phyloP scores from a whole-genome alignment of 2,888 invertebrate genomes.

The Philaethria dido region DNA sequence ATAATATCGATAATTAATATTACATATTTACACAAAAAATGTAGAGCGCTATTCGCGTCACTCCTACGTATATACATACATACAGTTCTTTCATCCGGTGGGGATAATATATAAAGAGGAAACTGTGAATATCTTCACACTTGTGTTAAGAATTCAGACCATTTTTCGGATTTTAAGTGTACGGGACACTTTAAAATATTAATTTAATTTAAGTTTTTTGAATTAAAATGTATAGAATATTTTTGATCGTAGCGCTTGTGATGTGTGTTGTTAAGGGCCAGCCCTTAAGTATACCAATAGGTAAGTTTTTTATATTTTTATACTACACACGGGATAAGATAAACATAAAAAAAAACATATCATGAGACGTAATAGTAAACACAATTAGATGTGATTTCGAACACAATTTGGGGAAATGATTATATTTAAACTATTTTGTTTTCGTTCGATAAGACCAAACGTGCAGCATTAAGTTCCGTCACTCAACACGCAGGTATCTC shows the following conservation, averaged over 20 bases:
- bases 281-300: slow-evolving; percentile 53
- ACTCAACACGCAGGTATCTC: too few relatives aligned
- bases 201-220: background rate
- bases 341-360: too few relatives aligned
- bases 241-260: slow-evolving; percentile 48
- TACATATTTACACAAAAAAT: slow-evolving; percentile 54
- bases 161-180: too few relatives aligned
- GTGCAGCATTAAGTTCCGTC: too few relatives aligned
- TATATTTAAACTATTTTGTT: too few relatives aligned
- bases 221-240: slow-evolving; percentile 37
- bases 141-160: background rate
- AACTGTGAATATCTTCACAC: background rate
- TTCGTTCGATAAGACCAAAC: too few relatives aligned
- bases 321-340: too few relatives aligned
- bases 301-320: slow-evolving; percentile 45
- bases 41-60: slow-evolving; percentile 45
- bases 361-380: too few relatives aligned
- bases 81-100: slow-evolving; percentile 23
- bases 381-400: too few relatives aligned
- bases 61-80: slow-evolving; percentile 24
- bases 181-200: too few relatives aligned
- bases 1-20: slow-evolving; percentile 41
- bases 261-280: slow-evolving; percentile 51
- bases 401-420: too few relatives aligned
- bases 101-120: slow-evolving; percentile 42